Evolutionary conservation across 2,888 invertebrate genomes (phyloP).

Genomic region (Muscina levida): DNA sequence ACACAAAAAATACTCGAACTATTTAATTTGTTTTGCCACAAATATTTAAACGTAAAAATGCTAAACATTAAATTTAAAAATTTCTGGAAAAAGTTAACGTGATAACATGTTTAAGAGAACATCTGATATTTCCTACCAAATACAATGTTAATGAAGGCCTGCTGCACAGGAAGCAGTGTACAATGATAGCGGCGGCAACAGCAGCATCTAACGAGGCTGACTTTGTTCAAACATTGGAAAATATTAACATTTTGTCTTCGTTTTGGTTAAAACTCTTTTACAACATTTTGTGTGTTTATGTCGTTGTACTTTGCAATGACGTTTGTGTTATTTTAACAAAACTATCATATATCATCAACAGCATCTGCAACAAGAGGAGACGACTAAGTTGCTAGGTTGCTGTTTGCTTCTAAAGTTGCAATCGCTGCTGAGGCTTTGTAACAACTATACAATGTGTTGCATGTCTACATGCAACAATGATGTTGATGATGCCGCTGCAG

Average conservation of each 20-base stretch:
- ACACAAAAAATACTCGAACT: too few relatives aligned
- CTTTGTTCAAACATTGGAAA: neutral
- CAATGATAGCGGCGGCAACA: too few relatives aligned
- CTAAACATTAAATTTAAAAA: too few relatives aligned
- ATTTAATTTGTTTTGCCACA: too few relatives aligned
- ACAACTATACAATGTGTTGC: constrained; percentile 1
- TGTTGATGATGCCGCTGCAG: constrained; percentile 1
- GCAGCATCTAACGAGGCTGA: too few relatives aligned
- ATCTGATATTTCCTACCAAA: too few relatives aligned
- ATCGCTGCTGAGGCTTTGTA: neutral
- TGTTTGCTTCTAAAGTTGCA: neutral
- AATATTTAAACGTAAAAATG: too few relatives aligned
- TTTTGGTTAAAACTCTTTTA: neutral
- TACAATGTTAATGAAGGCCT: too few relatives aligned
- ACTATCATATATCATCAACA: constrained; percentile 53
- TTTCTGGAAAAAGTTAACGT: neutral
- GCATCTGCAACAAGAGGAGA: neutral
- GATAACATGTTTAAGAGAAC: neutral
- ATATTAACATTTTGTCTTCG: neutral
- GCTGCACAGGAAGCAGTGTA: too few relatives aligned
- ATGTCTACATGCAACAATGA: constrained; percentile 22
- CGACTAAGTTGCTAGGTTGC: neutral
- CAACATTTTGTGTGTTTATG: constrained; percentile 4
- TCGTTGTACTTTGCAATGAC: constrained; percentile 1
- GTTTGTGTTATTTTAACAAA: constrained; percentile 37